Conservation (phyloP, 2,113 vertebrate species). For the Centropristis striata region DNA sequence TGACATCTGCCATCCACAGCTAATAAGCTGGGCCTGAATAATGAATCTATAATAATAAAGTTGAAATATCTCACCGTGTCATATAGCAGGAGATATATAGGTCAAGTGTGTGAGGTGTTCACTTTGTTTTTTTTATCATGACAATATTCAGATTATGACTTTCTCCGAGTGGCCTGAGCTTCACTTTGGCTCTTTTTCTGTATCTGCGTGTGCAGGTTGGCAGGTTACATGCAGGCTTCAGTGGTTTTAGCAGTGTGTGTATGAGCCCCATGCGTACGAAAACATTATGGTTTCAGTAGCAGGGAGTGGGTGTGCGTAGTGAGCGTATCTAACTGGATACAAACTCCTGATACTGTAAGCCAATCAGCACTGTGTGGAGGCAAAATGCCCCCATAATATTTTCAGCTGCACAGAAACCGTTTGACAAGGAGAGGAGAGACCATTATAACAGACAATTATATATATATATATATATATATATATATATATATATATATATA, state of each 20-base stretch:
- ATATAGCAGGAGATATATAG: conserved; percentile 12
- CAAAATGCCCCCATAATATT: background rate
- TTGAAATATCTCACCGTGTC: conserved; percentile 10
- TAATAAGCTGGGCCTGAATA: conserved; percentile 92
- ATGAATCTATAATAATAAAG: conserved; percentile 73
- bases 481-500: too few relatives aligned
- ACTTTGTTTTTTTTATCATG: conserved; percentile 5
- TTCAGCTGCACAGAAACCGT: too few relatives aligned
- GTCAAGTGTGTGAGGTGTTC: conserved; percentile 21
- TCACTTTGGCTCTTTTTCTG: background rate
- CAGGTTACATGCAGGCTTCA: conserved; percentile 43
- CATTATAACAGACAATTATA: too few relatives aligned
- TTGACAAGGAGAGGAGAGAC: too few relatives aligned
- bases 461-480: too few relatives aligned
- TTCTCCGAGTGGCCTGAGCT: background rate
- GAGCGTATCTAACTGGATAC: conserved; percentile 51
- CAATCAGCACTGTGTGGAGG: conserved; percentile 13
- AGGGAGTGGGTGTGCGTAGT: conserved; percentile 41
- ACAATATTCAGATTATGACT: background rate
- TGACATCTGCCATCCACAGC: conserved; percentile 92
- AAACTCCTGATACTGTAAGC: conserved; percentile 51
- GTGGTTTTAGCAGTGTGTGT: conserved; percentile 34
- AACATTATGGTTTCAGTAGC: conserved; percentile 70
- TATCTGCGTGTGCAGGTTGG: conserved; percentile 9
- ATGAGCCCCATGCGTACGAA: conserved; percentile 47